These are phyloP conservation scores for Zosterops pallidus DNA, from an alignment of 2,113 vertebrate genomes.

Conservation along the genomic window DNA sequence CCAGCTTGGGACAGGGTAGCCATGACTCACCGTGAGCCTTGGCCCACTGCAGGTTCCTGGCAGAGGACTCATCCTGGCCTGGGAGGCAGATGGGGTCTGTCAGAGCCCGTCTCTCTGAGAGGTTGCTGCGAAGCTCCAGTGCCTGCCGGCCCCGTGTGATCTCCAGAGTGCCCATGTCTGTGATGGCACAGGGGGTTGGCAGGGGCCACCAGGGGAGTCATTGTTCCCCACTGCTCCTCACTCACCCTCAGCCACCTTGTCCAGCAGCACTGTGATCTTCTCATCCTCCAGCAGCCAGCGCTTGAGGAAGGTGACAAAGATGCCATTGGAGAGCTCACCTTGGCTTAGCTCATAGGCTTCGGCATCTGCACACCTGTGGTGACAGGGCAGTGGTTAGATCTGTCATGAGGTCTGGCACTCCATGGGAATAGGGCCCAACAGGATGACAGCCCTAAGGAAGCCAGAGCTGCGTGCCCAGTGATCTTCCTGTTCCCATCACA, in stretches of 20 bases:
- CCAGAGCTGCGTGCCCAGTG: background rate
- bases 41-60: slow-evolving; percentile 86
- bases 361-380: slow-evolving; percentile 76
- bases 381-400: background rate
- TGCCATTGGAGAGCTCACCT: slow-evolving; percentile 79
- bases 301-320: slow-evolving; percentile 86
- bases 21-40: slow-evolving; percentile 76
- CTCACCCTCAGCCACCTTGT: slow-evolving; percentile 86
- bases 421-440: accelerated
- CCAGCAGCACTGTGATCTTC: slow-evolving; percentile 87
- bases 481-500: background rate
- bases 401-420: accelerated
- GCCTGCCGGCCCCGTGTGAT: slow-evolving; percentile 84
- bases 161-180: slow-evolving; percentile 86
- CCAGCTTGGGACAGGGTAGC: background rate
- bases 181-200: background rate
- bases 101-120: slow-evolving; percentile 83
- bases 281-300: slow-evolving; percentile 81
- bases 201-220: accelerated
- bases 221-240: background rate
- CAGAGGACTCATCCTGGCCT: slow-evolving; percentile 69
- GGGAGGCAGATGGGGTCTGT: slow-evolving; percentile 72
- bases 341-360: slow-evolving; percentile 86
- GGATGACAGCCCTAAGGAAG: background rate
- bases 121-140: slow-evolving; percentile 87